Evolutionary conservation across 2,888 invertebrate species (phyloP), one percentile per base, ranked within the genome.

Genomic region (Tenthredo scrophulariae): DNA sequence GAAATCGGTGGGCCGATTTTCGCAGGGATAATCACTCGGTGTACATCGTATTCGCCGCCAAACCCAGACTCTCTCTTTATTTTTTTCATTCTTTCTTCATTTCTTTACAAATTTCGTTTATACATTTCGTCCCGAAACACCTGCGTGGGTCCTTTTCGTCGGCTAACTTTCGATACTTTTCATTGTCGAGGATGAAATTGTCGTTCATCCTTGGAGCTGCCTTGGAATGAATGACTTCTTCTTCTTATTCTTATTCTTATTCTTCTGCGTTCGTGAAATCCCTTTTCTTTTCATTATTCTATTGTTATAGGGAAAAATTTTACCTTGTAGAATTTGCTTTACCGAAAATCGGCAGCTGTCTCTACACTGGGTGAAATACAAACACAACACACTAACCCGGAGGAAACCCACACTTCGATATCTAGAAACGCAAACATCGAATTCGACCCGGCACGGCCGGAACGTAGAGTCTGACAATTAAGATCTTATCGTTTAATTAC

Each of bases 401-500:
- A 58, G 58, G 7, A n/a, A 58, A 62, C 26, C 22, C 18, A 67
- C 67, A 67, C 67, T 33, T 67, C 10, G 33, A 67, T 67, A 33
- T 67, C 50, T 29, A 54, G 77, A 50, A 77, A 54, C 77, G 77
- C 77, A 77, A 74, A 74, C 74, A 74, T 74, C 74, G 29, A 74
- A 74, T 74, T 74, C 67, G 67, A 67, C 67, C 67, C 33, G 67
- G 67, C 67, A 33, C 29, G 29, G 67, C 67, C 67, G 74, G 74
- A 74, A 74, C 74, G 85, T 86, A 88, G 88, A 87, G 87, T 43
- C 40, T 26, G 88, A 87, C 87, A 90, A 90, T 91, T 90, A 89
- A 90, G 91, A 91, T 91, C 87, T 88, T 91, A 91, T 91, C 91
- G 89, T 87, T 89, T 91, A 92, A 91, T 90, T 91, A 90, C 87